Percentiles rank a stretch among this genome's conserved stretches.
Evolutionary conservation across 2,113 vertebrate species (phyloP).

Genomic region (Hippocampus abdominalis): DNA sequence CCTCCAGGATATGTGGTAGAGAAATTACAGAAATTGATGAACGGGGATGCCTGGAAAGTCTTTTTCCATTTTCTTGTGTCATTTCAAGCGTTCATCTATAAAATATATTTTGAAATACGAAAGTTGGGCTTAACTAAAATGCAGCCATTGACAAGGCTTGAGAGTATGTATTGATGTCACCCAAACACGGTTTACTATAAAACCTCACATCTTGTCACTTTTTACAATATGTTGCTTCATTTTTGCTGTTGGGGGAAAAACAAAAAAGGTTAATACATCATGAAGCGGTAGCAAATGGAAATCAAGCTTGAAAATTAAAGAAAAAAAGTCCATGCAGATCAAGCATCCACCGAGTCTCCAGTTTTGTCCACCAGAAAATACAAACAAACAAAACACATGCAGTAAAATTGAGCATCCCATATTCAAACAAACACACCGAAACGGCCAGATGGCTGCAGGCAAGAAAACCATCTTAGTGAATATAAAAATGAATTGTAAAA

Average conservation of each 20-base stretch:
- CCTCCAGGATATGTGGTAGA: too few species aligned
- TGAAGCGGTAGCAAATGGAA: slow-evolving; percentile 37
- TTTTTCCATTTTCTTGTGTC: neutral
- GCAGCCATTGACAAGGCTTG: neutral
- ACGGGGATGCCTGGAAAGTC: neutral
- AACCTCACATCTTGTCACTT: neutral
- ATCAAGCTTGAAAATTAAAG: slow-evolving; percentile 39
- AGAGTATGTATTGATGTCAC: neutral
- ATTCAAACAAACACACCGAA: slow-evolving; percentile 50
- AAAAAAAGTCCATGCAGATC: slow-evolving; percentile 60
- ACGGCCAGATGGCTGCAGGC: slow-evolving; percentile 65
- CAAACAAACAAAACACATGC: slow-evolving; percentile 40
- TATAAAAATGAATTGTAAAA: slow-evolving; percentile 36
- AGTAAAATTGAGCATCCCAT: slow-evolving; percentile 50
- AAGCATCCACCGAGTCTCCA: slow-evolving; percentile 37
- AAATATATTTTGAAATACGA: neutral
- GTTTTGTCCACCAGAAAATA: slow-evolving; percentile 37
- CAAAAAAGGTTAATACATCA: slow-evolving; percentile 42
- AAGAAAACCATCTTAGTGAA: slow-evolving; percentile 61
- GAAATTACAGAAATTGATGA: too few species aligned
- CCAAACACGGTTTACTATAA: neutral
- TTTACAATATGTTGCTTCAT: neutral
- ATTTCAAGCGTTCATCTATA: neutral
- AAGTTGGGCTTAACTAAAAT: neutral
- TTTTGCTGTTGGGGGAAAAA: slow-evolving; percentile 25